Evolutionary conservation across 1,140 invertebrate genomes (phyloP), one percentile per base, ranked within the genome.

Genomic region (Cydia pomonella): DNA sequence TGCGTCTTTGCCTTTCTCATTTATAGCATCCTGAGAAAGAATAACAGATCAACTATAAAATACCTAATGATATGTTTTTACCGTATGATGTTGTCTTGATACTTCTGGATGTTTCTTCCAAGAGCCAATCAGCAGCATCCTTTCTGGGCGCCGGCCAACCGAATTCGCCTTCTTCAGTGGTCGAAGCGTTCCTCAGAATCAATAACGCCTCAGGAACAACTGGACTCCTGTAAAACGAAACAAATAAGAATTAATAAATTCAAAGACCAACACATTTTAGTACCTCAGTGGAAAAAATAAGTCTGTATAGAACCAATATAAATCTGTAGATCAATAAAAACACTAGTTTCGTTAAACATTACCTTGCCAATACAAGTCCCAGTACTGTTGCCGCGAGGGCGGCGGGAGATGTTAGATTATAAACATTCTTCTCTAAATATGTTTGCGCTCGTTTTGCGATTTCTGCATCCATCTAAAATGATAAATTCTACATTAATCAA

Each of bases 151-250:
- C 84, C 18, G 94, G 94, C 95, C 95, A 95, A 53, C 94, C 95
- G 77, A 95, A 95, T 75, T 95, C 95, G 4, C 94, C 94, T 79
- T 95, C 95, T 85, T 95, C 94, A 6, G 95, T 95, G 0, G 94
- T 95, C 0, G 95, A 95, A 0, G 93, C 93, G 76, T 95, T 95
- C 50, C 90, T 85, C 63, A 95, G 83, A 75, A 94, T 94, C 21
- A 93, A 84, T 1, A 95, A 84, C 0, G 94, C 94, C 86, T 93
- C 93, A 0, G 92, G 87, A 9, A 94, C 90, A 38, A 94, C 82
- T 0, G 94, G 91, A 82, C 95, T 95, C 80, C 93, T 93, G 73
- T 10, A 38, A 69, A 47, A 77, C 12, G 18, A 25, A 73, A 12
- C 59, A 53, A 29, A 23, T 41, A 71, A 23, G 23, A 41, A 71